Percentiles rank a stretch among this genome's conserved stretches.
Conservation (phyloP, 30 jellyfish, hydroid and myxozoan species). For the Hydractinia symbiolongicarpus region DNA sequence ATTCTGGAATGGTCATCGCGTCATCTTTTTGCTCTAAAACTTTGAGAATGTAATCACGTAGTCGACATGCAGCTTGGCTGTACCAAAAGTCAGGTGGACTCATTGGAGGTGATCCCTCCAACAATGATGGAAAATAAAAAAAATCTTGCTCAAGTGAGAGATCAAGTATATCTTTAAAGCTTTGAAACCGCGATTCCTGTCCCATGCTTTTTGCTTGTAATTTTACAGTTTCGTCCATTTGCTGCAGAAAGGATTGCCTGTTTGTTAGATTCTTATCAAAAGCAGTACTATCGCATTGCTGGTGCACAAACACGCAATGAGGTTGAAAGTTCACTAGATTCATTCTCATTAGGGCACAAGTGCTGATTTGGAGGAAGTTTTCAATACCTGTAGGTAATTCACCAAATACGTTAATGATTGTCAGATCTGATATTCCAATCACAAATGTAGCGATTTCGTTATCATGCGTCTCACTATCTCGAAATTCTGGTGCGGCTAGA, state of each 20-base stretch:
- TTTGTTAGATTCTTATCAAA: neutral
- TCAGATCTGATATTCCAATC: slow-evolving; percentile 18
- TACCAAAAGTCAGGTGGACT: neutral
- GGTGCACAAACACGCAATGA: slow-evolving; percentile 27
- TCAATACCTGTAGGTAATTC: slow-evolving; percentile 17
- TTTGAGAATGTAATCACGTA: neutral
- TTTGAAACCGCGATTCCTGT: neutral
- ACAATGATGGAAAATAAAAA: slow-evolving; percentile 2
- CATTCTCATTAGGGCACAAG: slow-evolving; percentile 21
- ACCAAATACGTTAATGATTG: slow-evolving; percentile 24
- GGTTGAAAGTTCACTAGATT: slow-evolving; percentile 10
- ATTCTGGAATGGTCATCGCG: neutral
- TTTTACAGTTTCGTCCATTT: slow-evolving; percentile 15
- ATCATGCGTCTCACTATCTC: neutral
- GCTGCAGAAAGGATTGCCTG: neutral
- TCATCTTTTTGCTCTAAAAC: no score
- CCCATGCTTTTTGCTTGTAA: slow-evolving; percentile 6
- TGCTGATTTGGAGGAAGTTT: slow-evolving; percentile 26
- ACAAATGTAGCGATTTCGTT: slow-evolving; percentile 32
- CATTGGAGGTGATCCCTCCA: slow-evolving; percentile 20
- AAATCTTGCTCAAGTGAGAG: slow-evolving; percentile 7
- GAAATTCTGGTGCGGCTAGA: slow-evolving; percentile 15
- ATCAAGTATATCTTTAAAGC: slow-evolving; percentile 7
- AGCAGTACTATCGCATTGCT: slow-evolving; percentile 13
- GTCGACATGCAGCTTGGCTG: neutral